Base-by-base conservation (phyloP, 2,797 vertebrate species). In the Dendrocincla tyrannina region DNA sequence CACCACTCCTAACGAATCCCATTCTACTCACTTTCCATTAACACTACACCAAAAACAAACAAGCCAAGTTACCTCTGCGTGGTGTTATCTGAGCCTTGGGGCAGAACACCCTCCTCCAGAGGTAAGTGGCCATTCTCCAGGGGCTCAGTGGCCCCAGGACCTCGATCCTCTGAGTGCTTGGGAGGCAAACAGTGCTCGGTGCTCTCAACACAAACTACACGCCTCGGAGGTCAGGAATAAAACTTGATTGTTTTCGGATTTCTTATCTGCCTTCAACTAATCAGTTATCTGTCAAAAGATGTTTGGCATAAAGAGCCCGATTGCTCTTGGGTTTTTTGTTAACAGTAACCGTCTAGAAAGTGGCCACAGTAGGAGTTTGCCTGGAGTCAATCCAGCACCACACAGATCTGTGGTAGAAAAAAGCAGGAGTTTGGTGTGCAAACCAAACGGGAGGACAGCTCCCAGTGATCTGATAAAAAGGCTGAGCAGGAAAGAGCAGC, bases 231-330 rank as follows among this genome's bases (percentile, higher is more conserved):
- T 80, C 93, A 89, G 79, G 62, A 96, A 95, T 75, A 89, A 94
- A 94, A 88, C 67, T 77, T 93, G 39, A 95, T 95, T 97, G 93
- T 97, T 95, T 89, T 70, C 91, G 73, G 74, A 92, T 89, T 92
- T 88, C 86, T 88, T 88, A 95, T 88, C 91, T 78, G 37, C 1
- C 0, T 55, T 58, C 72, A 78, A 68, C 33, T 52, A 42, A 67
- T 53, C 77, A 27, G 62, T 49, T 70, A 37, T 4, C 75, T 93
- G 84, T 37, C 86, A 91, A 74, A 88, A 53, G 46, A 33, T 1
- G 11, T 49, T 85, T 82, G 70, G 89, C 67, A 88, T 10, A 47
- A 62, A 52, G 66, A 82, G 47, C 59, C 27, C 68, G 62, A 66
- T 17, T 28, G 50, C 82, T 79, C 52, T 41, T 3, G 39, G 28